These are phyloP conservation scores for Meles meles DNA, from an alignment of 2,113 vertebrate species.

Conservation along the genomic window DNA sequence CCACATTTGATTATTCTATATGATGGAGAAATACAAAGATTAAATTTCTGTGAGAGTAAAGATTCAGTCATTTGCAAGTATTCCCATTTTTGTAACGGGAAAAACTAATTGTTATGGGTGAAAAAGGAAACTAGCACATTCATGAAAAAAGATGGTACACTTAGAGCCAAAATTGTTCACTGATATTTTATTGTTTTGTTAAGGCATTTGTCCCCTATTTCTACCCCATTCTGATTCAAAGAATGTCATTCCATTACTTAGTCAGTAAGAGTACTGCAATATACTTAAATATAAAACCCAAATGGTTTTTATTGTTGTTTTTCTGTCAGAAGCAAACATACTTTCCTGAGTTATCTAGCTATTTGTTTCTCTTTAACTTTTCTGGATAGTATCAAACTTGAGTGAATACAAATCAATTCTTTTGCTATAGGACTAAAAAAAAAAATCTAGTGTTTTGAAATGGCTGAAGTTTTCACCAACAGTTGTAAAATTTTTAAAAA, in stretches of 20 bases:
- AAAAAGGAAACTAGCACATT: neutral
- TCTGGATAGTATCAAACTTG: neutral
- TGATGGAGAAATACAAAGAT: neutral
- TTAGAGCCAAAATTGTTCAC: neutral
- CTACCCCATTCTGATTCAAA: neutral
- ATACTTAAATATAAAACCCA: neutral
- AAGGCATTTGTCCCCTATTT: neutral
- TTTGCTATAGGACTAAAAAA: neutral
- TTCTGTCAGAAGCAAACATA: constrained; percentile 29
- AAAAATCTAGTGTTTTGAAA: neutral
- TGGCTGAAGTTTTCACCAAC: constrained; percentile 35
- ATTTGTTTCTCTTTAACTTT: constrained; percentile 46
- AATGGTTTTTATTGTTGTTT: neutral
- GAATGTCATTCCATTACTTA: neutral
- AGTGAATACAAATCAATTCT: neutral
- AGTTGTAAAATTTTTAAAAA: constrained; percentile 52
- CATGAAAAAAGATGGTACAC: neutral
- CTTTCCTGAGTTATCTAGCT: constrained; percentile 22
- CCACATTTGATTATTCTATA: neutral
- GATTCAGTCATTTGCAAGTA: constrained; percentile 4
- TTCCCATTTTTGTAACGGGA: constrained; percentile 33
- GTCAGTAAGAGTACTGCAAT: neutral
- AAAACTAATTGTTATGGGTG: neutral
- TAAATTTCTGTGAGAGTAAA: neutral
- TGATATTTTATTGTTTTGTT: neutral